phyloP scores from a whole-genome alignment of 2,888 invertebrate genomes.

The Mimachlamys varia region DNA sequence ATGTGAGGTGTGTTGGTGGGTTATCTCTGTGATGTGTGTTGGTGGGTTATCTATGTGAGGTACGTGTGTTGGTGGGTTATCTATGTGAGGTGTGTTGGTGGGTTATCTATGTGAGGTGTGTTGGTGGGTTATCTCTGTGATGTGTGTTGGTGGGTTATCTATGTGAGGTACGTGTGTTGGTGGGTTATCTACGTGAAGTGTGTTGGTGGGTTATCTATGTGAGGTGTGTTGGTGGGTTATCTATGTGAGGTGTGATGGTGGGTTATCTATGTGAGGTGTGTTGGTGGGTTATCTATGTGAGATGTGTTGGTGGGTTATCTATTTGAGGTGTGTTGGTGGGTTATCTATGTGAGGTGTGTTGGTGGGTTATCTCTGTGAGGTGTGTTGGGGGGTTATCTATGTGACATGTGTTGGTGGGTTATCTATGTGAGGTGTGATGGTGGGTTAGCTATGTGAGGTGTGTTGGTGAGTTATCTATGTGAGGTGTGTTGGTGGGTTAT shows the following conservation, averaged over 20 bases:
- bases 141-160: neutral
- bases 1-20: neutral
- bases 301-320: neutral
- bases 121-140: neutral
- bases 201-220: neutral
- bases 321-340: neutral
- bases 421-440: neutral
- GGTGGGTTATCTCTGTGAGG: neutral
- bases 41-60: neutral
- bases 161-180: neutral
- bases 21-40: neutral
- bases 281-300: neutral
- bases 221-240: no score
- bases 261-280: neutral
- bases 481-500: neutral
- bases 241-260: neutral
- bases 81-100: neutral
- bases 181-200: no score
- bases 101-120: neutral
- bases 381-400: neutral
- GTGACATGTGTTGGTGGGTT: neutral
- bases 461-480: neutral
- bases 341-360: neutral
- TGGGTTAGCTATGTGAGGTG: no score
- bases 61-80: neutral